phyloP scores from a whole-genome alignment of 2,113 vertebrate species.

The Stigmatopora argus region DNA sequence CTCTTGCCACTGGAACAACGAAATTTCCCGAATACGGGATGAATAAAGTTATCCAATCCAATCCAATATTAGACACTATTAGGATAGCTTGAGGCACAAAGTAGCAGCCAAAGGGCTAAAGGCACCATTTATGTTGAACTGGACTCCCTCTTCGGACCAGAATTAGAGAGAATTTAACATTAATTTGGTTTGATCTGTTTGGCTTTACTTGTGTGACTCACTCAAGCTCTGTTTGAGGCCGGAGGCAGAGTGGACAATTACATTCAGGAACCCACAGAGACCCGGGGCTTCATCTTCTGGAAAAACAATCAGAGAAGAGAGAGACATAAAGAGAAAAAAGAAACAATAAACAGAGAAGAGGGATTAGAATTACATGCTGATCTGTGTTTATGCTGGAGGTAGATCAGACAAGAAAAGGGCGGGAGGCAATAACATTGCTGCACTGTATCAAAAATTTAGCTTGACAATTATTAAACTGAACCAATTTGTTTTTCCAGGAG shows the following conservation, averaged over 20 bases:
- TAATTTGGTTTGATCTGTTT: background rate
- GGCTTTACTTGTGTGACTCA: constrained; percentile 64
- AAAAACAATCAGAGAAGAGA: constrained; percentile 42
- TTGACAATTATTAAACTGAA: constrained; percentile 8
- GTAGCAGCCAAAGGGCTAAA: background rate
- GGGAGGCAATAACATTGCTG: background rate
- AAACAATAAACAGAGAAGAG: constrained; percentile 6
- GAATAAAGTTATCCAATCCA: no score
- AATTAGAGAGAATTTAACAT: background rate
- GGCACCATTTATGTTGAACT: background rate
- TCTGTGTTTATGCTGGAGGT: constrained; percentile 42
- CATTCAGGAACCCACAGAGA: constrained; percentile 92
- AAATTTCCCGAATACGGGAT: no score
- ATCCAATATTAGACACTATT: background rate
- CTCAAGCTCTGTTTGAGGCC: constrained; percentile 96
- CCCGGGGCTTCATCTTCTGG: constrained; percentile 92
- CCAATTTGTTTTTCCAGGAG: background rate
- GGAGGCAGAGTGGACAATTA: constrained; percentile 93
- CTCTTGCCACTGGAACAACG: no score
- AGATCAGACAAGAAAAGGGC: constrained; percentile 22
- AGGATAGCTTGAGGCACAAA: background rate
- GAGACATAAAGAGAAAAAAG: background rate
- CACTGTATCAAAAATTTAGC: constrained; percentile 2
- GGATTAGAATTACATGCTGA: constrained; percentile 40
- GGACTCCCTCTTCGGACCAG: background rate